A percentile compares a stretch with the other conserved stretches of the same genome.
Evolutionary conservation across 2,888 invertebrate genomes (phyloP).

Genomic region (Meta bourneti): DNA sequence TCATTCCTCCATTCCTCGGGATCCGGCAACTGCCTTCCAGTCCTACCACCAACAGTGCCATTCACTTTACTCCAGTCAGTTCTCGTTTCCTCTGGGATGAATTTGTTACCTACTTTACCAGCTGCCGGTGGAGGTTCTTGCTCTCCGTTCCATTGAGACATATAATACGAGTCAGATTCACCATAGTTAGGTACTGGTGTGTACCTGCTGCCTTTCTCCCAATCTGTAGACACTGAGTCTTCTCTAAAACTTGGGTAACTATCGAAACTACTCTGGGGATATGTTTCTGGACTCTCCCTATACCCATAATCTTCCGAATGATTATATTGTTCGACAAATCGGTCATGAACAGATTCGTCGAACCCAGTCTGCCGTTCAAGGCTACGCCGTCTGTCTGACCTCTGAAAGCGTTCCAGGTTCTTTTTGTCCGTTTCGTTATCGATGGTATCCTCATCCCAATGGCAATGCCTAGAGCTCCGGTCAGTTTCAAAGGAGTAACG

Average conservation of each 20-base stretch:
- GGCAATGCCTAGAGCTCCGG: conserved; percentile 64
- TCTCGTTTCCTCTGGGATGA: conserved; percentile 18
- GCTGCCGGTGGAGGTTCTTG: conserved; percentile 19
- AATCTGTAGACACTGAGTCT: conserved; percentile 56
- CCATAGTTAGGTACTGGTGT: conserved; percentile 30
- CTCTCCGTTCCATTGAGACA: conserved; percentile 56
- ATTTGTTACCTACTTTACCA: conserved; percentile 28
- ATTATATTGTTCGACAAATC: conserved; percentile 58
- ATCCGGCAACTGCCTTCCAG: conserved; percentile 22
- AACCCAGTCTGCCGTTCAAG: conserved; percentile 78
- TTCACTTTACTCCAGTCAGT: conserved; percentile 73
- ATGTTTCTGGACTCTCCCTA: conserved; percentile 76
- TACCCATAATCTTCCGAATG: conserved; percentile 67
- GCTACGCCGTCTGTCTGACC: conserved; percentile 76
- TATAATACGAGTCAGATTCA: conserved; percentile 63
- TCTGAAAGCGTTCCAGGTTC: conserved; percentile 68
- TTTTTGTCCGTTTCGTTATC: conserved; percentile 71
- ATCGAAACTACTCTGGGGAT: conserved; percentile 77
- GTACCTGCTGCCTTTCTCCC: conserved; percentile 50
- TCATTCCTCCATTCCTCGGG: conserved; percentile 66
- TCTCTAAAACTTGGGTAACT: conserved; percentile 72
- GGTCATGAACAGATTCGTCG: conserved; percentile 73
- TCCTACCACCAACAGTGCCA: conserved; percentile 46
- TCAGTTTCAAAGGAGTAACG: conserved; percentile 71
- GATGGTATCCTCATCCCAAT: conserved; percentile 70